Base-by-base conservation (phyloP, 1,140 invertebrate species). In the Coelopa frigida region DNA sequence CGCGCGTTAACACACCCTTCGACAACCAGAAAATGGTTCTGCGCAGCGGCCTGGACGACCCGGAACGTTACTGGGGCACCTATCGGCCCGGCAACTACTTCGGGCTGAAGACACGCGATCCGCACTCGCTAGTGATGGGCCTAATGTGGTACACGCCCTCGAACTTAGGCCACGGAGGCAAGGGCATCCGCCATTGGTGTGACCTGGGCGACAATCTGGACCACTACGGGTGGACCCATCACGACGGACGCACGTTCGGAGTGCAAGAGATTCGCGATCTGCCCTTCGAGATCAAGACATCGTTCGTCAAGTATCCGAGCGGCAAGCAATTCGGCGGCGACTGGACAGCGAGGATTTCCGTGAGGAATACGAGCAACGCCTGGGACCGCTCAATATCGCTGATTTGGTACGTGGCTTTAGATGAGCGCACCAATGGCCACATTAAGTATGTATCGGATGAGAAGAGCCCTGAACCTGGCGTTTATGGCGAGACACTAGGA, bases 81-180 rank as follows among this genome's bases (percentile, higher is more conserved):
- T 97, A 97, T 63, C 73, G 94, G 45, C 83, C 94, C 0, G 83
- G 87, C 4, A 75, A 85, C 7, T 96, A 93, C 68, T 89, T 93
- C 69, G 89, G 95, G 1, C 70, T 98, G 55, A 92, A 93, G 70
- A 91, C 87, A 2, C 74, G 93, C 52, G 87, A 90, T 61, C 86
- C 89, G 0, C 73, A 84, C 40, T 96, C 94, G 0, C 77, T 92
- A 7, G 80, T 94, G 0, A 85, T 90, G 62, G 95, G 94, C 26
- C 70, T 99, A 1, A 97, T 99, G 93, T 99, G 96, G 96, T 94
- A 92, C 59, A 80, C 90, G 52, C 81, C 89, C 1, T 80, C 79
- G 42, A 72, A 76, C 53, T 67, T 83, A 46, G 74, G 70, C 15
- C 75, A 74, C 46, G 80, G 75, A 46, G 83, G 83, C 39, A 81